These are phyloP conservation scores for Pelobates fuscus DNA, from an alignment of 2,113 vertebrate species.

Conservation along the genomic window DNA sequence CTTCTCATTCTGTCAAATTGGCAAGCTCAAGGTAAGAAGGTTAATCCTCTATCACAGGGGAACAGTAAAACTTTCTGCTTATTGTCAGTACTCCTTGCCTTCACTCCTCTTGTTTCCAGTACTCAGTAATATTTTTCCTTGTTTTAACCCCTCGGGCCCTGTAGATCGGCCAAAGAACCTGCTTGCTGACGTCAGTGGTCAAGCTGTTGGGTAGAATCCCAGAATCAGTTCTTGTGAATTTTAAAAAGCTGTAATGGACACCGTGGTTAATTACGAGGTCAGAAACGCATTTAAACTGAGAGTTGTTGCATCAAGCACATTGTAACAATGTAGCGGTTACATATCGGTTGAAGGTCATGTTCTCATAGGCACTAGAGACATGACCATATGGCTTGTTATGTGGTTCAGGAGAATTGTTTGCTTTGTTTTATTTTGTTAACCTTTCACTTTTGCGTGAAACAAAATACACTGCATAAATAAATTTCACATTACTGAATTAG, in stretches of 20 bases:
- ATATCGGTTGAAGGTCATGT: conserved; percentile 1
- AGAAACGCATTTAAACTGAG: neutral
- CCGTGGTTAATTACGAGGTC: conserved; percentile 15
- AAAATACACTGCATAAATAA: neutral
- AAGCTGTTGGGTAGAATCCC: conserved; percentile 25
- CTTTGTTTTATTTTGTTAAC: conserved; percentile 13
- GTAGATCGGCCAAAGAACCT: conserved; percentile 38
- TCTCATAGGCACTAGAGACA: neutral
- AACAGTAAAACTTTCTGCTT: conserved; percentile 30
- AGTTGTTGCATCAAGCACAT: neutral
- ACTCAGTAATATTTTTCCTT: neutral
- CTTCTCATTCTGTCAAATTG: conserved; percentile 21
- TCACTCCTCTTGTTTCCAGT: conserved; percentile 13
- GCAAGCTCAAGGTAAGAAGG: conserved; percentile 37
- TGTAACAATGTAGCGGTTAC: conserved; percentile 4
- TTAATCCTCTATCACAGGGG: conserved; percentile 41
- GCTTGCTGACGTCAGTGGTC: conserved; percentile 34
- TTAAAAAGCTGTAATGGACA: neutral
- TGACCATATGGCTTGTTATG: neutral
- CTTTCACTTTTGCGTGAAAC: conserved; percentile 12
- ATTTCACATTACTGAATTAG: neutral
- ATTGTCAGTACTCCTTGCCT: conserved; percentile 33
- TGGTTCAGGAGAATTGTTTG: neutral
- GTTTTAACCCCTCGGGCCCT: conserved; percentile 13
- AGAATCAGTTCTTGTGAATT: conserved; percentile 5